Evolutionary conservation across 2,797 vertebrate genomes (phyloP), one percentile per base, ranked within the genome.

Genomic region (Anguilla marmorata): DNA sequence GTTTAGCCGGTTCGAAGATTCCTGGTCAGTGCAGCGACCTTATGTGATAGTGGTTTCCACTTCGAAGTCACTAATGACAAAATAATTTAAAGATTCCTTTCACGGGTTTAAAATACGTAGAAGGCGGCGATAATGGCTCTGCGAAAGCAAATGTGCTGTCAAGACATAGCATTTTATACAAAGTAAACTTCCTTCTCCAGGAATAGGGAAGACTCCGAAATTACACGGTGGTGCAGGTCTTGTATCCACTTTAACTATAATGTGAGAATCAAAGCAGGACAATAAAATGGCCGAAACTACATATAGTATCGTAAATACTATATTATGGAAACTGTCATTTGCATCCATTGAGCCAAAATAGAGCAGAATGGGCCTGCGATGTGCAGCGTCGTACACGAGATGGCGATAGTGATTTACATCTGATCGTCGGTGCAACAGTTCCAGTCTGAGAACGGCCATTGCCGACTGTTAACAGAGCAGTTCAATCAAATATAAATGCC

Each of bases 371-470:
- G 16, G 19, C 16, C 37, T 45, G 37, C 74, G 11, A 37, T 19
- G 37, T 79, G 79, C 50, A 1, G 1, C 3, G 79, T 0, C 89
- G 86, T 89, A 69, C 95, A 91, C 94, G 94, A 95, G 95, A 92
- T 93, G 95, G 95, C 0, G 93, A 74, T 87, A 90, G 80, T 87
- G 87, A 87, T 90, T 48, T 5, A 21, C 11, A 54, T 83, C 86
- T 8, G 19, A 85, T 8, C 37, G n/a, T 83, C 33, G 7, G 21
- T 16, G 41, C 79, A 50, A 82, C 45, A 37, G 2, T 21, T 16
- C 4, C 37, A 19, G 74, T 2, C 74, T 7, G 21, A 41, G 37
- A 41, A 76, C 41, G 45, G 79, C 11, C 0, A 50, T 41, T 76
- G 74, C 79, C 7, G 45, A n/a, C 11, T 82, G 21, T 50, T 19